Percentiles rank a stretch among this genome's conserved stretches.
Evolutionary conservation across 2,797 vertebrate species (phyloP).

Genomic region (Cheirogaleus major): DNA sequence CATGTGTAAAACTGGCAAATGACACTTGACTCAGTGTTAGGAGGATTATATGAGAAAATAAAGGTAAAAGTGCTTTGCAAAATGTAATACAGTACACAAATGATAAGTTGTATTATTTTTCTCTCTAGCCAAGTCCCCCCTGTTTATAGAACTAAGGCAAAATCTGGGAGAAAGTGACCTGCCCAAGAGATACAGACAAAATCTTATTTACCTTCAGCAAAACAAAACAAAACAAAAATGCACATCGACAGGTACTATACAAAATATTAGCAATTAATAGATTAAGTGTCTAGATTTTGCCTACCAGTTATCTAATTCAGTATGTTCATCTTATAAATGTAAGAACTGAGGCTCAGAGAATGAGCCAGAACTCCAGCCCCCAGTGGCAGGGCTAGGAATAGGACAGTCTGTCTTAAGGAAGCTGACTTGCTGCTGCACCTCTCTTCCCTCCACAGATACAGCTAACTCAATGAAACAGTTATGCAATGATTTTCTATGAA

Average conservation of each 20-base stretch:
- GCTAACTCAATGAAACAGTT: slow-evolving; percentile 65
- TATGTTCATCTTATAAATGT: not conserved
- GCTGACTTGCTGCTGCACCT: not conserved
- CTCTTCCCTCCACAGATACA: not conserved
- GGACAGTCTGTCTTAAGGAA: not conserved
- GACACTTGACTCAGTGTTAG: not conserved
- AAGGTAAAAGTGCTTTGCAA: not conserved
- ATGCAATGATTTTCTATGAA: slow-evolving; percentile 69
- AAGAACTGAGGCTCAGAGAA: not conserved
- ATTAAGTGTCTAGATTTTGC: not conserved
- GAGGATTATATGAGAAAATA: not conserved
- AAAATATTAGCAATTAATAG: not conserved
- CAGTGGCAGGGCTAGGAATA: not conserved
- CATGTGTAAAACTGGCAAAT: not conserved
- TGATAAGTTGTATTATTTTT: not conserved
- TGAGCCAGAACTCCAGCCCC: not conserved
- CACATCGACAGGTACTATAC: fast-evolving
- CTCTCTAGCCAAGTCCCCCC: not conserved
- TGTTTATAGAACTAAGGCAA: not conserved
- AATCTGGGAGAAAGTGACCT: not conserved
- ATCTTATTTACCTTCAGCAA: not conserved
- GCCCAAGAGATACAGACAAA: not conserved
- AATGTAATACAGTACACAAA: not conserved
- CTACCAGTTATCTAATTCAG: not conserved
- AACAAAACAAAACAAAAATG: not conserved